phyloP scores from a whole-genome alignment of 2,113 vertebrate genomes.

The Centropus bengalensis region DNA sequence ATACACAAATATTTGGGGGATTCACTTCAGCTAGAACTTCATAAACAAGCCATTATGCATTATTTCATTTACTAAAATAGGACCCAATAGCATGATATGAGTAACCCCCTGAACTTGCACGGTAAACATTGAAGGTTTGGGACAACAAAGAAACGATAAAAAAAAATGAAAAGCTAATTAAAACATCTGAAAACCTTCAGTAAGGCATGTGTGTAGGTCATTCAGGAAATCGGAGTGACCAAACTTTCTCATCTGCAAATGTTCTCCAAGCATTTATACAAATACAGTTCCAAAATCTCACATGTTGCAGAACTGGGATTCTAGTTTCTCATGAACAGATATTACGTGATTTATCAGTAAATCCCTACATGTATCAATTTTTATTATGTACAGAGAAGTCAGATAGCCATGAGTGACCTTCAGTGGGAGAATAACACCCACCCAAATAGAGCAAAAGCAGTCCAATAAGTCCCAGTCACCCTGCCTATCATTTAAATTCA shows the following conservation, averaged over 20 bases:
- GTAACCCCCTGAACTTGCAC: background rate
- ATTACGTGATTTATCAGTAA: background rate
- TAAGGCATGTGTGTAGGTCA: background rate
- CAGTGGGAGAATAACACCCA: background rate
- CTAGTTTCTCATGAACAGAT: background rate
- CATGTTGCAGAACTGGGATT: fast-evolving
- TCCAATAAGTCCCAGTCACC: background rate
- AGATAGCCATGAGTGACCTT: background rate
- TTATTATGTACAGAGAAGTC: background rate
- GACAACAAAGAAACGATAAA: background rate
- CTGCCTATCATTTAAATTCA: background rate
- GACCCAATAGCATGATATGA: background rate
- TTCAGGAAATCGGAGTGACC: background rate
- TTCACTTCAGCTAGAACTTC: background rate
- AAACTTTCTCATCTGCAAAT: background rate
- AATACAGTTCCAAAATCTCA: background rate
- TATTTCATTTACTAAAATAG: background rate
- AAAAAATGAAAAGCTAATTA: background rate
- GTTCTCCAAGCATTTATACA: background rate
- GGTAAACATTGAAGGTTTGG: background rate
- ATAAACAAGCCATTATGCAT: background rate
- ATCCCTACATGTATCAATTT: background rate
- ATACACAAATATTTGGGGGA: background rate
- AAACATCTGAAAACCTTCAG: background rate
- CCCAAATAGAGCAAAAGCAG: background rate